Percentiles rank a stretch among this genome's conserved stretches.
phyloP scores from a whole-genome alignment of 1,140 invertebrate genomes.

The Drosophila tristis region DNA sequence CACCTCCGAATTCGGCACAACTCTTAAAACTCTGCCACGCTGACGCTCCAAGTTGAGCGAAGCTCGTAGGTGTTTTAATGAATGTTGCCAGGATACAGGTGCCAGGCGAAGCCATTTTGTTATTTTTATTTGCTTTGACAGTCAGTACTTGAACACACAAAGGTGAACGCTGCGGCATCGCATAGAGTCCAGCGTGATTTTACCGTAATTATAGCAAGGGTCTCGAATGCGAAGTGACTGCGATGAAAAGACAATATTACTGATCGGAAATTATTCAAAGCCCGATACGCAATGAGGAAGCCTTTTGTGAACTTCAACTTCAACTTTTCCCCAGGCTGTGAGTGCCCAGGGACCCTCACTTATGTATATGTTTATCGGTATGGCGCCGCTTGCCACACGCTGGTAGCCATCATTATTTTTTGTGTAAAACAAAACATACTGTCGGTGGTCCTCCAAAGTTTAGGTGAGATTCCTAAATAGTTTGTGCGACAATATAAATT shows the following conservation, averaged over 20 bases:
- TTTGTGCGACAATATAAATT: slow-evolving; percentile 32
- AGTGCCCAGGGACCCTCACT: slow-evolving; percentile 18
- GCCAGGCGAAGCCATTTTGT: slow-evolving; percentile 78
- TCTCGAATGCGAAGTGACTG: too few species aligned
- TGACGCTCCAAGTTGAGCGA: slow-evolving; percentile 30
- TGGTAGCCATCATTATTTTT: slow-evolving; percentile 41
- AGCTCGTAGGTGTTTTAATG: slow-evolving; percentile 78
- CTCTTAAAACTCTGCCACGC: slow-evolving; percentile 17
- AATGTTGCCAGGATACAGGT: slow-evolving; percentile 83
- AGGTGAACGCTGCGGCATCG: slow-evolving; percentile 35
- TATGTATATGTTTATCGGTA: slow-evolving; percentile 33
- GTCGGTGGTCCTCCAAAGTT: slow-evolving; percentile 9
- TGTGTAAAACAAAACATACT: slow-evolving; percentile 17
- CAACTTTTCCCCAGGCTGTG: slow-evolving; percentile 73
- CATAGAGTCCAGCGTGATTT: slow-evolving; percentile 7
- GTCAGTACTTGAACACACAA: slow-evolving; percentile 77
- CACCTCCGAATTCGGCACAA: slow-evolving; percentile 55
- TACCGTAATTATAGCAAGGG: too few species aligned
- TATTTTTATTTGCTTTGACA: slow-evolving; percentile 84
- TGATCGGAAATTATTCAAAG: slow-evolving; percentile 32
- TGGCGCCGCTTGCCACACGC: slow-evolving; percentile 13
- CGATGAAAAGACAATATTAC: slow-evolving; percentile 10
- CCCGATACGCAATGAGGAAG: slow-evolving; percentile 63
- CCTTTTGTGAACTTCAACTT: slow-evolving; percentile 75
- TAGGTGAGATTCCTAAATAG: slow-evolving; percentile 26